A percentile compares a stretch with the other conserved stretches of the same genome.
Evolutionary conservation across 2,888 invertebrate genomes (phyloP).

Genomic region (Xestoiulus laeticollis): DNA sequence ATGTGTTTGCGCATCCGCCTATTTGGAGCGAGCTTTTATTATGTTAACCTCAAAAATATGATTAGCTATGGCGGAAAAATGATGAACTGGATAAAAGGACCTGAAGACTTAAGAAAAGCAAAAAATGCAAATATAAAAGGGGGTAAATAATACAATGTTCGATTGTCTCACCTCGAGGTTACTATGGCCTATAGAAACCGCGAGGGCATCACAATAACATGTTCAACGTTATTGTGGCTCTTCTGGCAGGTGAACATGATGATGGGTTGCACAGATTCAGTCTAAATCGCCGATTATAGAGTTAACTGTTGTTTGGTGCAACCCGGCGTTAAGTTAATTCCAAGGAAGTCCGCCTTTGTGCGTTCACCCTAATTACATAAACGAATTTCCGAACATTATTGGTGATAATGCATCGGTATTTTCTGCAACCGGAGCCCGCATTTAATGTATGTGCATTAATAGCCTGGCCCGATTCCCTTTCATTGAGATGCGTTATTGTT

Average conservation of each 20-base stretch:
- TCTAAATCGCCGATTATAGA: too few relatives aligned
- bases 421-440: background rate
- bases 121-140: background rate
- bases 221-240: too few relatives aligned
- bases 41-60: slow-evolving; percentile 21
- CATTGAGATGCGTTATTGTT: background rate
- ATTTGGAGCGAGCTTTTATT: slow-evolving; percentile 30
- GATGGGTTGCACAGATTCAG: too few relatives aligned
- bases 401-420: background rate
- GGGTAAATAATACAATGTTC: background rate
- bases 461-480: slow-evolving; percentile 27
- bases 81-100: slow-evolving; percentile 31
- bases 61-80: background rate
- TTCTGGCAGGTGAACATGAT: too few relatives aligned
- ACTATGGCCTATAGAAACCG: background rate
- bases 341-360: too few relatives aligned
- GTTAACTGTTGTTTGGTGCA: too few relatives aligned
- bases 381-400: background rate
- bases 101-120: background rate
- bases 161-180: background rate
- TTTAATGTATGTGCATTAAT: background rate
- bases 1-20: background rate
- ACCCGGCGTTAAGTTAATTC: too few relatives aligned
- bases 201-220: background rate
- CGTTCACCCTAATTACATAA: too few relatives aligned